Conservation (phyloP, 2,797 vertebrate genomes). For the Lutjanus campechanus region DNA sequence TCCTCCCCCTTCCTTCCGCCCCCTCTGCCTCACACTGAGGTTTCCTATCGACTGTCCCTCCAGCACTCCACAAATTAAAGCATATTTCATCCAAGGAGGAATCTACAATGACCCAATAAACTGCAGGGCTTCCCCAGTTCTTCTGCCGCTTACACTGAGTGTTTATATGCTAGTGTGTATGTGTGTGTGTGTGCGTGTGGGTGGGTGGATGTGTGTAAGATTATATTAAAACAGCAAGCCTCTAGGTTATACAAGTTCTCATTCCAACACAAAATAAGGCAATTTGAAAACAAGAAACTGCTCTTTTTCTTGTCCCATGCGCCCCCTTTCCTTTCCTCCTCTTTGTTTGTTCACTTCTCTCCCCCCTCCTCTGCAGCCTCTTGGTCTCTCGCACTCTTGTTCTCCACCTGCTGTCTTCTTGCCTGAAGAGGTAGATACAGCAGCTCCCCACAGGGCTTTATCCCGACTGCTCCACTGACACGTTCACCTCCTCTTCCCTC, state of each 20-base stretch:
- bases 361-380: neutral
- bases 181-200: constrained; percentile 4
- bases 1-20: neutral
- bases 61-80: constrained; percentile 77
- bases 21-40: neutral
- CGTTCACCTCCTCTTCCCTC: constrained; percentile 19
- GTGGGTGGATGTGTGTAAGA: constrained; percentile 27
- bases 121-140: constrained; percentile 40
- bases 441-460: constrained; percentile 27
- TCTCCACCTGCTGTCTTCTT: neutral
- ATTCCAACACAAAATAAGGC: constrained; percentile 53
- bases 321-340: constrained; percentile 14
- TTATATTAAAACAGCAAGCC: constrained; percentile 56
- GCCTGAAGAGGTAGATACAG: constrained; percentile 38
- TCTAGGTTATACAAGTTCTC: constrained; percentile 55
- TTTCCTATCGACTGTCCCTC: constrained; percentile 53
- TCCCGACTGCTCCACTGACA: constrained; percentile 29
- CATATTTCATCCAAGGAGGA: constrained; percentile 76
- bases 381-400: neutral
- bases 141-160: neutral
- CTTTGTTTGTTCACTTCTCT: constrained; percentile 12
- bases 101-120: constrained; percentile 69
- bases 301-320: neutral
- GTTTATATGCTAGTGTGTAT: constrained; percentile 13
- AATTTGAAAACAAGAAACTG: constrained; percentile 48